Evolutionary conservation across 2,797 vertebrate genomes (phyloP).

Genomic region (Falco novaeseelandiae): DNA sequence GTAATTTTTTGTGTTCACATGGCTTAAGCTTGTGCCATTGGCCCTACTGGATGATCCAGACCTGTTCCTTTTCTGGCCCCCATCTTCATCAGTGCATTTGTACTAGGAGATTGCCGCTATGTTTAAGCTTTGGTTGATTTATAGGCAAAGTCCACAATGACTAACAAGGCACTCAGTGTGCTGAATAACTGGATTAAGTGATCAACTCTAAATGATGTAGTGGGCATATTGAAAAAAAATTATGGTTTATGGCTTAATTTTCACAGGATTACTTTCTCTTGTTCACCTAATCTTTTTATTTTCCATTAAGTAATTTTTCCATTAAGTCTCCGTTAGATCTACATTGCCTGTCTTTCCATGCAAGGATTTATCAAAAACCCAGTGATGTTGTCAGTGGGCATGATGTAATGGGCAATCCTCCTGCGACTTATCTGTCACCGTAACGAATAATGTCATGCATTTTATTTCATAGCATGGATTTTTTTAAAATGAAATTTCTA

Average conservation of each 20-base stretch:
- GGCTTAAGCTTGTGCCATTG: slow-evolving; percentile 1
- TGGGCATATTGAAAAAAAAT: not conserved
- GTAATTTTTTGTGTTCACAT: slow-evolving; percentile 15
- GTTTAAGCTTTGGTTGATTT: slow-evolving; percentile 10
- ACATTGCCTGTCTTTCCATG: not conserved
- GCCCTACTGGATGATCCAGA: not conserved
- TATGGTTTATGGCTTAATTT: not conserved
- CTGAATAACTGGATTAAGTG: not conserved
- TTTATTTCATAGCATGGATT: not conserved
- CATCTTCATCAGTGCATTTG: not conserved
- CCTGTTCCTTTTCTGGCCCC: not conserved
- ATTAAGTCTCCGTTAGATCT: not conserved
- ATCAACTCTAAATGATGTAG: not conserved
- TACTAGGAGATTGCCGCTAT: not conserved
- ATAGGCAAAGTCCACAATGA: not conserved
- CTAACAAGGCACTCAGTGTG: not conserved
- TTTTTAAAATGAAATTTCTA: not conserved
- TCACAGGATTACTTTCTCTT: not conserved
- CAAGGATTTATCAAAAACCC: not conserved
- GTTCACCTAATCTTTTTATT: not conserved
- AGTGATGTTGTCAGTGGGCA: not conserved
- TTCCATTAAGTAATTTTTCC: not conserved
- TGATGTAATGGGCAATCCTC: not conserved
- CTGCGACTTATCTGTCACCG: not conserved
- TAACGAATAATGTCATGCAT: not conserved